Conservation (phyloP, 2,888 invertebrate species). For the Aporophyla nigra region DNA sequence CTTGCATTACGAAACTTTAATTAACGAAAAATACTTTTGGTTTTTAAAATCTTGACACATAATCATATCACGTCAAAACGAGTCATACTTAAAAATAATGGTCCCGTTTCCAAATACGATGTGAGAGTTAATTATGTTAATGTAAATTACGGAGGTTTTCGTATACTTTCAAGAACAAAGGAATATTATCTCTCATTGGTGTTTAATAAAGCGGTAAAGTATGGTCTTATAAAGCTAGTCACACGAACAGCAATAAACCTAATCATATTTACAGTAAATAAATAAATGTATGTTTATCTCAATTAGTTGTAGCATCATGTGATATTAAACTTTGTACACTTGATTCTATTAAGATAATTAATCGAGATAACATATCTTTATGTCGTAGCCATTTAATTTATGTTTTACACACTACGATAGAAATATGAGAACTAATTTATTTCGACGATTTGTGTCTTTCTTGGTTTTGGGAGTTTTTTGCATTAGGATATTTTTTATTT, state of each 20-base stretch:
- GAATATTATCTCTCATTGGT: slow-evolving; percentile 68
- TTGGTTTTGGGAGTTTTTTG: not conserved
- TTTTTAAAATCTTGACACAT: slow-evolving; percentile 59
- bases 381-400: slow-evolving; percentile 49
- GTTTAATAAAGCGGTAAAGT: slow-evolving; percentile 75
- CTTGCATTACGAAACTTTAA: slow-evolving; percentile 69
- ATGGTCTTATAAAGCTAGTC: slow-evolving; percentile 72
- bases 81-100: slow-evolving; percentile 74
- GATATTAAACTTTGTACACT: slow-evolving; percentile 67
- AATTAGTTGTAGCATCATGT: slow-evolving; percentile 68
- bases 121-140: slow-evolving; percentile 76
- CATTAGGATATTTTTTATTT: not conserved
- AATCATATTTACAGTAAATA: slow-evolving; percentile 74
- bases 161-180: slow-evolving; percentile 57
- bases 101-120: slow-evolving; percentile 72
- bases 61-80: slow-evolving; percentile 75
- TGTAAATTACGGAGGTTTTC: slow-evolving; percentile 71
- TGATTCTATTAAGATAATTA: slow-evolving; percentile 70
- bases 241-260: slow-evolving; percentile 66
- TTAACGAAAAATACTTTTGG: slow-evolving; percentile 59
- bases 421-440: slow-evolving; percentile 42
- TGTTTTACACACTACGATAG: slow-evolving; percentile 27
- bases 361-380: slow-evolving; percentile 64
- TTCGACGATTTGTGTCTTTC: slow-evolving; percentile 20
- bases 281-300: slow-evolving; percentile 72